phyloP scores from a whole-genome alignment of 92 coral and sea anemone genomes.

The Siderastrea siderea region DNA sequence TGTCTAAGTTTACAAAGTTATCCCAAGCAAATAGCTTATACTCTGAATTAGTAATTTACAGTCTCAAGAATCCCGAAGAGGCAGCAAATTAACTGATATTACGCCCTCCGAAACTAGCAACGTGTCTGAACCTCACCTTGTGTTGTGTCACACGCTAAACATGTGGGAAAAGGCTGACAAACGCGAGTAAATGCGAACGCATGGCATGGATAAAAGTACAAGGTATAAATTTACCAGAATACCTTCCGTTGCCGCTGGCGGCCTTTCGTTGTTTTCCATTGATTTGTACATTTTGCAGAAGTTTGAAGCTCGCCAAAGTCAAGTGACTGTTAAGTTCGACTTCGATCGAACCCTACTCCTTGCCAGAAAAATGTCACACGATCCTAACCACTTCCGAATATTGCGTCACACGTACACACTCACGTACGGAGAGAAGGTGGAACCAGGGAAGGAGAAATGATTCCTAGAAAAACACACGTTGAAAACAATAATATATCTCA shows the following conservation, averaged over 20 bases:
- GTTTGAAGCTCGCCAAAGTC: neutral
- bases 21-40: neutral
- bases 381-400: neutral
- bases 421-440: neutral
- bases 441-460: neutral
- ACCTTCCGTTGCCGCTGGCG: constrained; percentile 10
- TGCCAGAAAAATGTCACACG: neutral
- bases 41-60: neutral
- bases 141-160: neutral
- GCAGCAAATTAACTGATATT: neutral
- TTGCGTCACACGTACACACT: neutral
- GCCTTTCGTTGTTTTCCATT: constrained; percentile 30
- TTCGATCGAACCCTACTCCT: neutral
- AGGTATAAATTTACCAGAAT: neutral
- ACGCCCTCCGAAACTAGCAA: neutral
- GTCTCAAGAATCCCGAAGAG: neutral
- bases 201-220: neutral
- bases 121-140: neutral
- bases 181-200: neutral
- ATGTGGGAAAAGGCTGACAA: neutral
- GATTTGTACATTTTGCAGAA: constrained; percentile 18
- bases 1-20: neutral
- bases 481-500: too few species aligned
- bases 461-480: neutral
- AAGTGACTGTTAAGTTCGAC: neutral